These are phyloP conservation scores for Sorex araneus DNA, from an alignment of 2,113 vertebrate species.

Conservation along the genomic window DNA sequence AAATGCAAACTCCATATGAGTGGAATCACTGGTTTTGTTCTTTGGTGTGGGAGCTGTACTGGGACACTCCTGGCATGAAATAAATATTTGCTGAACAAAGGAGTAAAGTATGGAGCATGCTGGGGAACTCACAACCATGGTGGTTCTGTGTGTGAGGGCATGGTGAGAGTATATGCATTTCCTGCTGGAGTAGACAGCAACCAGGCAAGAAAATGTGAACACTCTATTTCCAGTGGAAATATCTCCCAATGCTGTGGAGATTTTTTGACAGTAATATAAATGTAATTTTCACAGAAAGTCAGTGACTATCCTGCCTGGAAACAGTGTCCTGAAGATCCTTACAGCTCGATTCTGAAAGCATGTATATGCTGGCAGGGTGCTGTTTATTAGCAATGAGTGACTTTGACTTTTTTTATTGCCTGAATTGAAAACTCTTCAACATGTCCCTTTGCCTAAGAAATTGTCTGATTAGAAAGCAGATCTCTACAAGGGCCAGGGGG, in stretches of 20 bases:
- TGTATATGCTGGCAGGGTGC: neutral
- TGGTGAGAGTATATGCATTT: neutral
- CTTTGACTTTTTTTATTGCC: neutral
- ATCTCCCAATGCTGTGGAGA: neutral
- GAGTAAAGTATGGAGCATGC: neutral
- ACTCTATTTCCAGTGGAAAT: neutral
- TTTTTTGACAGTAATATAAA: neutral
- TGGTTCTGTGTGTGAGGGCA: neutral
- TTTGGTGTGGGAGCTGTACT: slow-evolving; percentile 8
- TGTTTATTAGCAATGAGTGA: slow-evolving; percentile 25
- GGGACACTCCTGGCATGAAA: neutral
- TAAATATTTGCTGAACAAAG: slow-evolving; percentile 32
- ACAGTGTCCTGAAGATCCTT: neutral
- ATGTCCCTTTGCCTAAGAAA: neutral
- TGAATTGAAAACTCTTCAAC: slow-evolving; percentile 43
- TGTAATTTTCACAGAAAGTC: neutral
- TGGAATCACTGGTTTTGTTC: neutral
- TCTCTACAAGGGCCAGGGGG: too few species aligned
- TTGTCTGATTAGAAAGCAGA: slow-evolving; percentile 36
- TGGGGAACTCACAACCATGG: neutral
- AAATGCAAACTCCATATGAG: neutral
- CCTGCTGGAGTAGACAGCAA: neutral
- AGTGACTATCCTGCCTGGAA: neutral
- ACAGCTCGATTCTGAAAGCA: neutral
- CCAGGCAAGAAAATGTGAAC: neutral